Evolutionary conservation across 2,113 vertebrate species (phyloP).

Genomic region (Nyctibius bracteatus): DNA sequence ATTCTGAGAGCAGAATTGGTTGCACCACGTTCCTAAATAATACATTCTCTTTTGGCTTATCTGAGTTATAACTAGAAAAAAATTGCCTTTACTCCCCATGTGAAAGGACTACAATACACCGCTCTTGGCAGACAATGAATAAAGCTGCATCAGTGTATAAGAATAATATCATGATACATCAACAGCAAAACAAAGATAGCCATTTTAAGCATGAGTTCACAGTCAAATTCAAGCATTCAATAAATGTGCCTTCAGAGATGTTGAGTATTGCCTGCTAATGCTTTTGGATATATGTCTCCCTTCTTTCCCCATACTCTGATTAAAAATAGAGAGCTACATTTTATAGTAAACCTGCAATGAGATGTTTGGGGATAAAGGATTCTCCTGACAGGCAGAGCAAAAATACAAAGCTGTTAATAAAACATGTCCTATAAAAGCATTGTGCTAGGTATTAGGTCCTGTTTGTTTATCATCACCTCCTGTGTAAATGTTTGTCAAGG

Average conservation of each 20-base stretch:
- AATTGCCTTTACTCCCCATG: neutral
- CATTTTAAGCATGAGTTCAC: neutral
- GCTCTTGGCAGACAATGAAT: neutral
- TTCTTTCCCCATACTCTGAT: neutral
- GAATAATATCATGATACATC: neutral
- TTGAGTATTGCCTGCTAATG: neutral
- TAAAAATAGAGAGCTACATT: conserved; percentile 15
- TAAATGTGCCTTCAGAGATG: neutral
- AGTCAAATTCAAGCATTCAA: neutral
- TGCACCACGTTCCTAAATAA: neutral
- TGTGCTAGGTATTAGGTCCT: neutral
- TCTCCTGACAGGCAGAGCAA: conserved; percentile 3
- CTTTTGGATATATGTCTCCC: neutral
- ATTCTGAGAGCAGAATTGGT: neutral
- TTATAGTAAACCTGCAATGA: conserved; percentile 23
- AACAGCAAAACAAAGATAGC: neutral
- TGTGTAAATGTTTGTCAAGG: neutral
- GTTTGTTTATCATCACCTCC: neutral
- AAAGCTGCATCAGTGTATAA: neutral
- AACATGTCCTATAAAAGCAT: neutral
- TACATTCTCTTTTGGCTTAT: neutral
- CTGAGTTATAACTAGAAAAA: neutral
- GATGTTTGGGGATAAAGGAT: neutral
- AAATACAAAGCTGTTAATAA: conserved; percentile 47
- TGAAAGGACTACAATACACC: neutral